Percentiles rank a stretch among this genome's conserved stretches.
Evolutionary conservation across 2,888 invertebrate species (phyloP).

Genomic region (Glomeris marginata): DNA sequence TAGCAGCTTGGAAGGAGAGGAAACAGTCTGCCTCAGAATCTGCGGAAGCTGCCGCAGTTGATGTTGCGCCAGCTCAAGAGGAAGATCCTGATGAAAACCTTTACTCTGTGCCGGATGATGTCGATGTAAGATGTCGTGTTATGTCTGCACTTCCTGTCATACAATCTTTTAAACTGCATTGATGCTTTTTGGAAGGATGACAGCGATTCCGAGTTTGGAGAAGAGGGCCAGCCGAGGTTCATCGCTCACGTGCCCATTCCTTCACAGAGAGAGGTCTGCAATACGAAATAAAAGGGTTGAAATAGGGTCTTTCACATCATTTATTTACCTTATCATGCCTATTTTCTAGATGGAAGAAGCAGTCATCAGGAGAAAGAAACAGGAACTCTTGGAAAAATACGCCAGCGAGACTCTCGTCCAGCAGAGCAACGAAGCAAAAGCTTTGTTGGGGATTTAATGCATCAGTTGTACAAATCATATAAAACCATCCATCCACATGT

Average conservation of each 20-base stretch:
- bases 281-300: background rate
- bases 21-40: no score
- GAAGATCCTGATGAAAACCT: background rate
- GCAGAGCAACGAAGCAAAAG: constrained; percentile 30
- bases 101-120: background rate
- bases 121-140: constrained; percentile 24
- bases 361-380: constrained; percentile 73
- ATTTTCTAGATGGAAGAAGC: constrained; percentile 60
- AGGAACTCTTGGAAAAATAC: constrained; percentile 76
- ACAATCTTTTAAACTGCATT: constrained; percentile 15
- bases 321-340: background rate
- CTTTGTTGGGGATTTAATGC: constrained; percentile 27
- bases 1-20: background rate
- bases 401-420: constrained; percentile 32
- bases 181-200: constrained; percentile 1
- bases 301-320: background rate
- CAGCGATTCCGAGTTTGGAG: constrained; percentile 25
- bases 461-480: background rate
- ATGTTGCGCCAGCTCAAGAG: constrained; percentile 17
- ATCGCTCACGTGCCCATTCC: constrained; percentile 85
- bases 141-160: background rate
- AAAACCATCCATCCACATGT: background rate
- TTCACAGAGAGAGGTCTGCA: constrained; percentile 59
- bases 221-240: constrained; percentile 40
- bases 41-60: no score